These are phyloP conservation scores for Drosophila tsacasi DNA, from an alignment of 1,140 invertebrate species.

Conservation along the genomic window DNA sequence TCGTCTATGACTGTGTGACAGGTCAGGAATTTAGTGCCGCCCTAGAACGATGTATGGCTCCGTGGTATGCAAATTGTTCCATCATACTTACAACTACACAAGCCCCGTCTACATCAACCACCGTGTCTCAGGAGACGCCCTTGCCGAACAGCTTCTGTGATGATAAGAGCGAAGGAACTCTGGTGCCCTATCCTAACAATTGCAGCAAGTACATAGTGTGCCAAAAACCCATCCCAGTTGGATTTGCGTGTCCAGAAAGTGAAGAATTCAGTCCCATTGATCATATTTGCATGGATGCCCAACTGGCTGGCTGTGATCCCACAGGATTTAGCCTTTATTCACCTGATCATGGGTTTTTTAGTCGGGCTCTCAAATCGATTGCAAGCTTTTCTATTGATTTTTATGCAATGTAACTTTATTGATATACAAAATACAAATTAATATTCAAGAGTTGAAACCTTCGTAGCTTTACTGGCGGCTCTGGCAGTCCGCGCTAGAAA, in stretches of 20 bases:
- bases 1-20: slow-evolving; percentile 36
- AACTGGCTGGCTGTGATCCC: slow-evolving; percentile 36
- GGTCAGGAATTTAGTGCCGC: slow-evolving; percentile 67
- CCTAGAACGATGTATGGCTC: slow-evolving; percentile 62
- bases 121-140: not conserved
- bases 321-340: not conserved
- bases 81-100: slow-evolving; percentile 18
- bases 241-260: slow-evolving; percentile 46
- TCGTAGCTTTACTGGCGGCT: not conserved
- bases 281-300: slow-evolving; percentile 36
- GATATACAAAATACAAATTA: slow-evolving; percentile 2
- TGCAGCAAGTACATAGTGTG: slow-evolving; percentile 69
- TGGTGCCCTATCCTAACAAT: slow-evolving; percentile 56
- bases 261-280: slow-evolving; percentile 48
- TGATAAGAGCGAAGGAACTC: slow-evolving; percentile 25
- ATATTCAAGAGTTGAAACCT: not conserved
- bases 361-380: not conserved
- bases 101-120: slow-evolving; percentile 9
- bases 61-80: slow-evolving; percentile 58
- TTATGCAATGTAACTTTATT: slow-evolving; percentile 16
- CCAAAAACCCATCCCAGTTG: slow-evolving; percentile 53
- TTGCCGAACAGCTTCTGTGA: slow-evolving; percentile 25
- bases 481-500: slow-evolving; percentile 12
- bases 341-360: not conserved
- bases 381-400: slow-evolving; percentile 1